Conservation (phyloP, 2,888 invertebrate genomes). For the Athrips mouffetella region DNA sequence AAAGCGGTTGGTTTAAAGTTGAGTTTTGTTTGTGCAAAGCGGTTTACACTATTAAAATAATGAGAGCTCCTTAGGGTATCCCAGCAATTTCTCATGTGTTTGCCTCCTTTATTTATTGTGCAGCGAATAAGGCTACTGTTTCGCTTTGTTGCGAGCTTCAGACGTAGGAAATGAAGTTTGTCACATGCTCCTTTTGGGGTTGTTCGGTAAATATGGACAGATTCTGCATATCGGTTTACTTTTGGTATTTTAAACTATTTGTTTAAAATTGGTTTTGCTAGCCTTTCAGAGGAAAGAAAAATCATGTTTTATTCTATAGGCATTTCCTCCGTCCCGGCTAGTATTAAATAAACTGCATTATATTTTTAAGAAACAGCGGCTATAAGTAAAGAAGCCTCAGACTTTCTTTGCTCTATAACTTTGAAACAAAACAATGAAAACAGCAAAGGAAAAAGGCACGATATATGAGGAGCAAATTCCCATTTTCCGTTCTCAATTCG, state of each 20-base stretch:
- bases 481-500: no score
- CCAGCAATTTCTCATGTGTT: constrained; percentile 71
- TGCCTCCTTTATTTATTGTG: constrained; percentile 67
- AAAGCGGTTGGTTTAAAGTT: constrained; percentile 32
- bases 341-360: no score
- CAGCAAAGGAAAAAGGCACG: no score
- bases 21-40: constrained; percentile 24
- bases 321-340: no score
- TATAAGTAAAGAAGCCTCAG: no score
- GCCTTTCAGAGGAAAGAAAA: no score
- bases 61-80: constrained; percentile 67
- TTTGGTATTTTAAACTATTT: constrained; percentile 4
- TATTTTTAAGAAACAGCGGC: no score
- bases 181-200: constrained; percentile 28
- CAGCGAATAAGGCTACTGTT: constrained; percentile 64
- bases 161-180: constrained; percentile 35
- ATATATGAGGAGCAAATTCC: no score
- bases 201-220: constrained; percentile 4
- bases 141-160: constrained; percentile 41
- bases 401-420: no score
- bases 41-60: constrained; percentile 70
- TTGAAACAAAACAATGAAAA: no score
- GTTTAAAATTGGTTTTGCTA: constrained; percentile 3
- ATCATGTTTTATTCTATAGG: no score
- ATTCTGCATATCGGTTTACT: neutral